These are phyloP conservation scores for Sitobion miscanthi DNA, from an alignment of 1,140 invertebrate species.

Conservation along the genomic window DNA sequence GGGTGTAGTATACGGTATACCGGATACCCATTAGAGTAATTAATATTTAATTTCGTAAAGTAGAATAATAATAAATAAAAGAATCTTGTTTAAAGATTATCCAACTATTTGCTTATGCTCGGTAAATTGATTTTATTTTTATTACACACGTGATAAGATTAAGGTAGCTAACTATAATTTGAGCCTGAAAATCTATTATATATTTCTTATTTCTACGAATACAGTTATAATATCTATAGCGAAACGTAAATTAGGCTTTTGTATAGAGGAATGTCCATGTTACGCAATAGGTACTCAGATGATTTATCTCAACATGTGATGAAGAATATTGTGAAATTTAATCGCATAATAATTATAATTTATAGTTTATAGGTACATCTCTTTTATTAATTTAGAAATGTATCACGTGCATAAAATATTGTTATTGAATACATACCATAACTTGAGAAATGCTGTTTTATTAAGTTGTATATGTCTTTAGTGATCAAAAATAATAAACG, in stretches of 20 bases:
- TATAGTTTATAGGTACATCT: background rate
- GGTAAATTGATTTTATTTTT: background rate
- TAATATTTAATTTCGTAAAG: background rate
- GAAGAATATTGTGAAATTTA: background rate
- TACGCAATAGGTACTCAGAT: background rate
- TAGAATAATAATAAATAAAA: background rate
- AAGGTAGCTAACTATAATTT: background rate
- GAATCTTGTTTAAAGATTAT: background rate
- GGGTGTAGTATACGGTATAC: background rate
- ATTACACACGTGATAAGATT: background rate
- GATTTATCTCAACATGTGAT: background rate
- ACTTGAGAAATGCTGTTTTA: background rate
- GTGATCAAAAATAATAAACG: background rate
- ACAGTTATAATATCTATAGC: background rate
- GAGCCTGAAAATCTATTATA: background rate
- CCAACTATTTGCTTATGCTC: background rate
- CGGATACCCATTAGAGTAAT: background rate
- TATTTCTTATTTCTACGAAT: background rate
- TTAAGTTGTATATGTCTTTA: background rate
- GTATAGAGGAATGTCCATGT: background rate
- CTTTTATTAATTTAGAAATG: background rate
- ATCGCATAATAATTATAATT: background rate
- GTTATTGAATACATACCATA: background rate
- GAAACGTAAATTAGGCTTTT: background rate
- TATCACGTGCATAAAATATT: background rate